Percentiles rank a stretch among this genome's conserved stretches.
phyloP scores from a whole-genome alignment of 2,113 vertebrate species.

The Egretta garzetta region DNA sequence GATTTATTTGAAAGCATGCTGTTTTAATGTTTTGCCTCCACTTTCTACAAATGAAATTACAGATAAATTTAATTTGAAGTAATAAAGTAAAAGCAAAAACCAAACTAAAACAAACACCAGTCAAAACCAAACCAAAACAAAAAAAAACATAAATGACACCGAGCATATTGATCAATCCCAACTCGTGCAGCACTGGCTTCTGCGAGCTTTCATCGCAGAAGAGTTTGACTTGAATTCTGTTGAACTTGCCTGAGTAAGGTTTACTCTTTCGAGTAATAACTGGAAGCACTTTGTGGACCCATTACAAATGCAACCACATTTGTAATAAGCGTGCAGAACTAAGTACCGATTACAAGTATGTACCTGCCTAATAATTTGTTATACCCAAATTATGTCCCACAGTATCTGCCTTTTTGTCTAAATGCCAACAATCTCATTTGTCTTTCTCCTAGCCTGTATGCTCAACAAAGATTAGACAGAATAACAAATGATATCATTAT shows the following conservation, averaged over 20 bases:
- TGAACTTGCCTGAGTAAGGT: background rate
- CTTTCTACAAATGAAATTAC: conserved; percentile 68
- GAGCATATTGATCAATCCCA: background rate
- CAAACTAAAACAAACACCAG: background rate
- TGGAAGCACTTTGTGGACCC: background rate
- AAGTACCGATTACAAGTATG: background rate
- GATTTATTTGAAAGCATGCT: conserved; percentile 74
- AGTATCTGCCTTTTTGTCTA: conserved; percentile 40
- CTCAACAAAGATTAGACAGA: background rate
- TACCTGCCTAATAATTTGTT: conserved; percentile 45
- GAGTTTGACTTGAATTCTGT: background rate
- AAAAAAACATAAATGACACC: background rate
- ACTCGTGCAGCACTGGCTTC: background rate
- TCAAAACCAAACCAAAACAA: background rate
- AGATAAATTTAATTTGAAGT: conserved; percentile 70
- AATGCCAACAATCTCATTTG: conserved; percentile 17
- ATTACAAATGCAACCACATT: background rate
- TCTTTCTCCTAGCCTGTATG: background rate
- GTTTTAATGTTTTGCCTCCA: conserved; percentile 68
- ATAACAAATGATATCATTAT: conserved; percentile 33
- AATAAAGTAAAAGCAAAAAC: conserved; percentile 51
- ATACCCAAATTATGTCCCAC: conserved; percentile 6
- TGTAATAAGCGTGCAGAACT: background rate
- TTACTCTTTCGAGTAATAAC: background rate
- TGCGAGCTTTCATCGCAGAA: background rate